These are phyloP conservation scores for Puntigrus tetrazona DNA, from an alignment of 2,113 vertebrate genomes.

Conservation along the genomic window DNA sequence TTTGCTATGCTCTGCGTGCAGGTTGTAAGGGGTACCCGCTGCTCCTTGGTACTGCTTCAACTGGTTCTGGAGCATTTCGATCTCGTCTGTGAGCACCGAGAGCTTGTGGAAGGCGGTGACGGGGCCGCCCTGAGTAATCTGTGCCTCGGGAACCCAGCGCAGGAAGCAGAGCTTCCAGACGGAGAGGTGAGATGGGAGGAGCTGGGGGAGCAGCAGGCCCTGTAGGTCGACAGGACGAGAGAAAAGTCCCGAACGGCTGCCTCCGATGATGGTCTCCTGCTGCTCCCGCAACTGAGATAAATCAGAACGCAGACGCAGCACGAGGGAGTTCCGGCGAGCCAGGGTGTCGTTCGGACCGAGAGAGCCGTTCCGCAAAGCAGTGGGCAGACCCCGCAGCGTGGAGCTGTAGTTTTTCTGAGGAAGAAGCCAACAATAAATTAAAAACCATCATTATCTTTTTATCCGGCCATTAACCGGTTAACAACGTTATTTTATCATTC, in stretches of 20 bases:
- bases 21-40: slow-evolving; percentile 58
- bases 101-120: slow-evolving; percentile 84
- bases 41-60: slow-evolving; percentile 80
- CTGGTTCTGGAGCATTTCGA: slow-evolving; percentile 81
- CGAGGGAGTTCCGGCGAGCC: slow-evolving; percentile 82
- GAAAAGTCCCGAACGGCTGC: slow-evolving; percentile 85
- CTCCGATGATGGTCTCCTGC: slow-evolving; percentile 76
- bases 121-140: slow-evolving; percentile 84
- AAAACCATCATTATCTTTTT: no score
- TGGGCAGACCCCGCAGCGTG: slow-evolving; percentile 78
- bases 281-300: slow-evolving; percentile 67
- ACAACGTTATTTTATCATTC: no score
- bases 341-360: slow-evolving; percentile 75
- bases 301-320: slow-evolving; percentile 78
- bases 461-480: no score
- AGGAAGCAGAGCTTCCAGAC: slow-evolving; percentile 96
- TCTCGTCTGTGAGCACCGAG: slow-evolving; percentile 87
- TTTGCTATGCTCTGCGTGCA: slow-evolving; percentile 71
- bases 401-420: slow-evolving; percentile 88
- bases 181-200: slow-evolving; percentile 81
- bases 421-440: slow-evolving; percentile 47
- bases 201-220: slow-evolving; percentile 80
- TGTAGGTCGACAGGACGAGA: slow-evolving; percentile 84
- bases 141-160: slow-evolving; percentile 95
- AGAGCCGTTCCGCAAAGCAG: slow-evolving; percentile 81